Conservation (phyloP, 30 jellyfish, hydroid and myxozoan species). For the Cassiopea xamachana region DNA sequence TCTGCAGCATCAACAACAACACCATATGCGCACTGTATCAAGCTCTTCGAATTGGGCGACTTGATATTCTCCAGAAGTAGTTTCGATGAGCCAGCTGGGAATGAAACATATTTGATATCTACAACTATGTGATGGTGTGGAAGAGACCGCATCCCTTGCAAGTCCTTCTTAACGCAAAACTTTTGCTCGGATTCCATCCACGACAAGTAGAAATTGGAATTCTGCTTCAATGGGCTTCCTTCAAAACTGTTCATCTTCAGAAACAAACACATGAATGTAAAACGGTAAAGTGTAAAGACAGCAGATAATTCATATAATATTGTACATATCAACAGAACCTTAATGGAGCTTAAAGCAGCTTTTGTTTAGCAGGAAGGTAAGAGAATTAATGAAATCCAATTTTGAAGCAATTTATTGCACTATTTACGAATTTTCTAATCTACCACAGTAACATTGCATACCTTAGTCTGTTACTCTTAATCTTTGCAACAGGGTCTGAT, state of each 20-base stretch:
- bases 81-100: slow-evolving; percentile 38
- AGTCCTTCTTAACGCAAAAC: slow-evolving; percentile 29
- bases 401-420: no score
- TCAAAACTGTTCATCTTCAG: background rate
- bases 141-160: background rate
- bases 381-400: no score
- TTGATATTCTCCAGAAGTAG: slow-evolving; percentile 41
- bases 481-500: slow-evolving; percentile 46
- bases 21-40: slow-evolving; percentile 54
- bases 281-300: no score
- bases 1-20: slow-evolving; percentile 1
- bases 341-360: no score
- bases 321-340: no score
- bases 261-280: no score
- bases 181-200: slow-evolving; percentile 33
- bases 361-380: no score
- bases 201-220: slow-evolving; percentile 41
- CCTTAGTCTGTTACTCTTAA: background rate
- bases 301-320: no score
- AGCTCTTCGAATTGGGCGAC: background rate
- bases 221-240: background rate
- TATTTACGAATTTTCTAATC: no score
- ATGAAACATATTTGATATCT: slow-evolving; percentile 24
- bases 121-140: slow-evolving; percentile 36
- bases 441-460: background rate